These are phyloP conservation scores for Pangasius sanitwongsei DNA, from an alignment of 2,797 vertebrate species.

Conservation along the genomic window DNA sequence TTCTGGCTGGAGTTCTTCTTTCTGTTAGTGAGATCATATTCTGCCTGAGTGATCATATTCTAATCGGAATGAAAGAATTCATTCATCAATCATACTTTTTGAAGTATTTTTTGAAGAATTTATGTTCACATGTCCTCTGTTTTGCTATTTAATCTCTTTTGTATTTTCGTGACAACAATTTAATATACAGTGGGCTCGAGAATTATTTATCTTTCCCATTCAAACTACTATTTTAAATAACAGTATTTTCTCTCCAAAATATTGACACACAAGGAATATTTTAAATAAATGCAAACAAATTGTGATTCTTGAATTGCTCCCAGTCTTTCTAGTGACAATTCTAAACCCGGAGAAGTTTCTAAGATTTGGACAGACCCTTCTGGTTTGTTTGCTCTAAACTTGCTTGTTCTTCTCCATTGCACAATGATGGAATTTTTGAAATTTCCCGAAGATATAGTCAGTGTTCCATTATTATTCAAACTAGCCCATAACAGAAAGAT, in stretches of 20 bases:
- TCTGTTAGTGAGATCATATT: not conserved
- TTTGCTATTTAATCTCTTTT: not conserved
- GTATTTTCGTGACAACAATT: not conserved
- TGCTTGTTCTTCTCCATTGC: not conserved
- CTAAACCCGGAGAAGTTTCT: not conserved
- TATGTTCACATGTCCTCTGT: not conserved
- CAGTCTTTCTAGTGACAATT: not conserved
- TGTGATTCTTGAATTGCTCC: not conserved
- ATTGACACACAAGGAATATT: not conserved
- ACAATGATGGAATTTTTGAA: not conserved
- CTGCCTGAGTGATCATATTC: not conserved
- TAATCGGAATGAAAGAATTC: not conserved
- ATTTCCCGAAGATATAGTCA: not conserved
- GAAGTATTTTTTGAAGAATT: not conserved
- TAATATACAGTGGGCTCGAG: not conserved
- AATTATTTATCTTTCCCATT: not conserved
- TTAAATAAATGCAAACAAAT: not conserved
- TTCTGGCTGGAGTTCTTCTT: not conserved
- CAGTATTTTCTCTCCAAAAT: too few relatives aligned
- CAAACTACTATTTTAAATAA: too few relatives aligned
- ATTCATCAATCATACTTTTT: not conserved
- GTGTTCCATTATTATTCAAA: not conserved
- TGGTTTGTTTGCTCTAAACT: not conserved
- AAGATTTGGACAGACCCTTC: not conserved
- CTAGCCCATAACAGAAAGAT: not conserved